Percentiles rank a stretch among this genome's conserved stretches.
Evolutionary conservation across 2,888 invertebrate species (phyloP).

Genomic region (Mimas tiliae): DNA sequence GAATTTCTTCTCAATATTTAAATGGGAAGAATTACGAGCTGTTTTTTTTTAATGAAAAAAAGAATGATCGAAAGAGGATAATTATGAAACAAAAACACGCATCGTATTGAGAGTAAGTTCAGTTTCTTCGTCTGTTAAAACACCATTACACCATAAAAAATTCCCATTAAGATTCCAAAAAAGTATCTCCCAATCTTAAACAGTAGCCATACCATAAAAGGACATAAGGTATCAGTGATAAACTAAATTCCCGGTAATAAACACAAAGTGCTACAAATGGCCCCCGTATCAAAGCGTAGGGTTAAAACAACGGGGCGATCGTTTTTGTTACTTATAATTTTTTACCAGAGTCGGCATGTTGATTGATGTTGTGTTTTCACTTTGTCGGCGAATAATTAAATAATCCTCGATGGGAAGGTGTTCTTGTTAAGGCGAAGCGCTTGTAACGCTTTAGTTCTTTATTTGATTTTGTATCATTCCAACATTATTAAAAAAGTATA

Average conservation of each 20-base stretch:
- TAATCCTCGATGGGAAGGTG: conserved; percentile 43
- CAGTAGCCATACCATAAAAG: conserved; percentile 14
- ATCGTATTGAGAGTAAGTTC: too few relatives aligned
- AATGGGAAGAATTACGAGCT: too few relatives aligned
- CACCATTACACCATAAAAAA: background rate
- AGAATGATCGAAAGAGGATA: too few relatives aligned
- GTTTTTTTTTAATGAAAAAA: too few relatives aligned
- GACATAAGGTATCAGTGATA: conserved; percentile 14
- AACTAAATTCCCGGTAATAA: conserved; percentile 17
- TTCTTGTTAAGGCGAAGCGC: conserved; percentile 32
- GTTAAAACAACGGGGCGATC: conserved; percentile 48
- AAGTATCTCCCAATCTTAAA: conserved; percentile 12
- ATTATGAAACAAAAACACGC: too few relatives aligned
- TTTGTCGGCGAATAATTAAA: conserved; percentile 69
- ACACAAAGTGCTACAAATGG: conserved; percentile 50
- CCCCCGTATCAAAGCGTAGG: conserved; percentile 41
- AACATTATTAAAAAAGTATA: too few relatives aligned
- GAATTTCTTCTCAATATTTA: too few relatives aligned
- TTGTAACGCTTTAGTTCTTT: background rate
- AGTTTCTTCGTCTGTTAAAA: too few relatives aligned
- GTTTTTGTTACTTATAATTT: conserved; percentile 39
- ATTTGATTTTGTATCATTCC: too few relatives aligned
- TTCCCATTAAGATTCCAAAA: background rate
- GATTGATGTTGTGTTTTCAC: conserved; percentile 66
- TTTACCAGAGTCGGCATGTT: conserved; percentile 48